Base-by-base conservation (phyloP, 1,140 invertebrate genomes). In the Manduca sexta region DNA sequence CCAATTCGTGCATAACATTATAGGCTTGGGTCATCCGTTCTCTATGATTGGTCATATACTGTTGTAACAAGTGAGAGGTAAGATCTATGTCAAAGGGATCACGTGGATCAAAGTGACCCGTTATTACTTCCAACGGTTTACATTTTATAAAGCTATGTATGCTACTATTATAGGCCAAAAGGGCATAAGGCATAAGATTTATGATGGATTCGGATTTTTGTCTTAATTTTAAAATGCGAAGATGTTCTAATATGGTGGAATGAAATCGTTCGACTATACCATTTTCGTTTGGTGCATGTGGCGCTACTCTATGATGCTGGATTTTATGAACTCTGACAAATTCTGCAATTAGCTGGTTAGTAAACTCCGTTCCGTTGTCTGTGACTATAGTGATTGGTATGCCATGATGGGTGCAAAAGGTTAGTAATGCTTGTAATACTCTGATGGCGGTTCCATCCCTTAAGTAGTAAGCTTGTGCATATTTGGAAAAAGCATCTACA, bases 201-300 rank as follows among this genome's bases (percentile, higher is more conserved):
- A 29, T 4, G 12, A 29, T 21, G 10, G 18, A 7, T 13, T 43
- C 41, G 10, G 10, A 3, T 14, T 29, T 29, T 4, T 43, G 8
- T 8, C 14, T 12, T 4, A 43, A 3, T 43, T 31, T 43, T 30
- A 43, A 14, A 12, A 43, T 29, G 12, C 41, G 18, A 1, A 43
- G 13, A 30, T 43, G 41, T 30, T 43, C 26, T 29, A 43, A n/a
- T 13, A 43, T 1, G 12, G 41, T 43, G 7, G 18, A 29, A n/a
- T 43, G 41, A 10, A 43, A 31, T 29, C 41, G 1, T 30, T 43
- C 41, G 3, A 43, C n/a, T 12, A 43, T 43, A n/a, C 41, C 41
- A 10, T 43, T 43, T 2, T 43, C 41, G 21, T 43, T 29, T 3
- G 41, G 41, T n/a, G 41, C 3, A 16, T 43, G 2, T 1, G 41